Evolutionary conservation across 2,888 invertebrate species (phyloP), one percentile per base, ranked within the genome.

Genomic region (Hemistola chrysoprasaria): DNA sequence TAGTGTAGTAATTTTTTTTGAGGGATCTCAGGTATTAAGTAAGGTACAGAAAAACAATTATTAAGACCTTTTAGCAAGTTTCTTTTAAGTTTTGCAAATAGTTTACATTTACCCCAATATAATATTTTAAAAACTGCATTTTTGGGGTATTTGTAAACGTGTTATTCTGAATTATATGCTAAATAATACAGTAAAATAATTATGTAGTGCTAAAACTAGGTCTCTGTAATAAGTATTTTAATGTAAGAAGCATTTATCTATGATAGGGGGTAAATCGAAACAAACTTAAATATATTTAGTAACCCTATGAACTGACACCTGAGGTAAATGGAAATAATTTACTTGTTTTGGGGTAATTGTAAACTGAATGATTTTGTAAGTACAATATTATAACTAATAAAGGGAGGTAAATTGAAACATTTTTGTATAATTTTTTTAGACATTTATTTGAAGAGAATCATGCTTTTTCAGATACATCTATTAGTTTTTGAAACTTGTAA

Each of bases 401-500:
- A 31, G 3, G 9, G 22, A 22, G 22, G 22, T 31, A 22, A 22
- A 21, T 21, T 2, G 22, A 31, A 10, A 32, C 23, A 32, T 23
- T 22, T 11, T 32, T n/a, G n/a, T n/a, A n/a, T n/a, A n/a, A n/a
- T n/a, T n/a, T n/a, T n/a, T n/a, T n/a, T n/a, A n/a, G n/a, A n/a
- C n/a, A n/a, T n/a, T n/a, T n/a, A n/a, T n/a, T n/a, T n/a, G n/a
- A n/a, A n/a, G n/a, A n/a, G n/a, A n/a, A n/a, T n/a, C n/a, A n/a
- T n/a, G n/a, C n/a, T 23, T n/a, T 23, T 23, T 11, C 4, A 32
- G 23, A 24, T 6, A n/a, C n/a, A n/a, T n/a, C n/a, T n/a, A n/a
- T n/a, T n/a, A n/a, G n/a, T n/a, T n/a, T n/a, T n/a, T n/a, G n/a
- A 7, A 32, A 32, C 8, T 32, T 22, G 31, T 25, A 33, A 32